Conservation (phyloP, 2,797 vertebrate species). For the Hoplostethus mediterraneus region DNA sequence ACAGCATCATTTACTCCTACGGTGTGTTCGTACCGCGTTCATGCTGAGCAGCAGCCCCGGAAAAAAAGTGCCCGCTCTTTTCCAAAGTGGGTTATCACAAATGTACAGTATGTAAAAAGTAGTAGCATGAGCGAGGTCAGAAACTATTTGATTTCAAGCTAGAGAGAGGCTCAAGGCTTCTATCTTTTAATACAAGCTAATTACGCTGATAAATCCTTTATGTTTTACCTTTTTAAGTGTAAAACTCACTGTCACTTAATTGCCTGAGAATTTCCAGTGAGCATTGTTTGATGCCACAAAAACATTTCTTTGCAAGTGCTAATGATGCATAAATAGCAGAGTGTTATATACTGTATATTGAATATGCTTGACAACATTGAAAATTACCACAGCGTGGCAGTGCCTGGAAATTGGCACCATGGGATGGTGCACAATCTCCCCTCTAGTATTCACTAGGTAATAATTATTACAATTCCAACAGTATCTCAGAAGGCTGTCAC, state of each 20-base stretch:
- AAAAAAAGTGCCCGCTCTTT: slow-evolving; percentile 31
- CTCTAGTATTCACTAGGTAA: slow-evolving; percentile 14
- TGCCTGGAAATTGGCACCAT: slow-evolving; percentile 36
- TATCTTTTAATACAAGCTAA: slow-evolving; percentile 19
- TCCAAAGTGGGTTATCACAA: slow-evolving; percentile 49
- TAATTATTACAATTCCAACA: slow-evolving; percentile 27
- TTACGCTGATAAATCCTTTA: slow-evolving; percentile 24
- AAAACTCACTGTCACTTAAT: not conserved
- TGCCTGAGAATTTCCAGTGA: slow-evolving; percentile 29
- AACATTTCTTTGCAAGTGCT: slow-evolving; percentile 29
- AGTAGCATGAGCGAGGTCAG: slow-evolving; percentile 9
- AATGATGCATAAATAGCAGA: slow-evolving; percentile 28
- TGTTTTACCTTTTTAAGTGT: slow-evolving; percentile 1
- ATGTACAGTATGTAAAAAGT: not conserved
- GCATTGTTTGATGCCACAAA: slow-evolving; percentile 32
- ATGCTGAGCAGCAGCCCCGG: not conserved
- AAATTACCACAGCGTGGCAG: slow-evolving; percentile 5
- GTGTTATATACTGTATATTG: not conserved
- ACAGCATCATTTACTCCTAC: slow-evolving; percentile 20
- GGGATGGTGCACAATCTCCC: slow-evolving; percentile 1
- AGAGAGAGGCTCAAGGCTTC: not conserved
- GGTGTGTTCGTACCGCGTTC: not conserved
- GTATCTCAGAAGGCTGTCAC: slow-evolving; percentile 1
- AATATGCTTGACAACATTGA: not conserved
- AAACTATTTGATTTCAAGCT: slow-evolving; percentile 25